Evolutionary conservation across 2,113 vertebrate genomes (phyloP).

Genomic region (Scophthalmus maximus): DNA sequence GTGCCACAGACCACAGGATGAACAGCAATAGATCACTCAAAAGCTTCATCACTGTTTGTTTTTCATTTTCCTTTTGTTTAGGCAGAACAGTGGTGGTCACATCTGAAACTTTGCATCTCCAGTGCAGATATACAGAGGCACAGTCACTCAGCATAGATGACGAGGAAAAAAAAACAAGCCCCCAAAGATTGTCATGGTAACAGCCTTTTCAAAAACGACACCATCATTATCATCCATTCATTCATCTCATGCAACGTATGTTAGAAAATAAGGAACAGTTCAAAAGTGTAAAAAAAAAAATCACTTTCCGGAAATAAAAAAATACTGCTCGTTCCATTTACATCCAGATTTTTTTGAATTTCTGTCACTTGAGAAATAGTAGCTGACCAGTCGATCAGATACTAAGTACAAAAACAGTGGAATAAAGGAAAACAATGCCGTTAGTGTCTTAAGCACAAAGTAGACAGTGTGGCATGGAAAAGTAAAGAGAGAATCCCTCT

Average conservation of each 20-base stretch:
- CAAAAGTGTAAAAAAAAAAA: conserved; percentile 55
- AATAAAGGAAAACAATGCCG: conserved; percentile 50
- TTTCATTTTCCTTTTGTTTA: conserved; percentile 22
- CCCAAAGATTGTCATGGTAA: conserved; percentile 68
- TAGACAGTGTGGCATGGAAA: conserved; percentile 47
- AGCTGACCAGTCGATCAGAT: conserved; percentile 32
- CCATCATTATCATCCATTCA: conserved; percentile 38
- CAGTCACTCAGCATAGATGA: conserved; percentile 24
- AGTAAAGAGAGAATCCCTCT: conserved; percentile 42
- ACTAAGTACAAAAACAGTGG: conserved; percentile 38
- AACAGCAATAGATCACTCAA: conserved; percentile 36
- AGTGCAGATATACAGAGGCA: conserved; percentile 40
- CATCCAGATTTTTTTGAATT: conserved; percentile 37
- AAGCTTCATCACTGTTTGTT: background rate
- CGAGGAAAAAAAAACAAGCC: conserved; percentile 35
- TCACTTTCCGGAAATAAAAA: conserved; percentile 46
- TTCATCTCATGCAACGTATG: conserved; percentile 33
- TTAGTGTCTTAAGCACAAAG: conserved; percentile 37
- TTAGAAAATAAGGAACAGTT: conserved; percentile 41
- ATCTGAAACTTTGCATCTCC: conserved; percentile 25
- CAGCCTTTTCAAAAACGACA: conserved; percentile 22
- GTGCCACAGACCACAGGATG: conserved; percentile 51
- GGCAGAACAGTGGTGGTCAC: conserved; percentile 18
- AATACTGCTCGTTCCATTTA: conserved; percentile 74
- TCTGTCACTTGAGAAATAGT: conserved; percentile 39